Base-by-base conservation (phyloP, 2,113 vertebrate species). In the Empidonax alnorum region DNA sequence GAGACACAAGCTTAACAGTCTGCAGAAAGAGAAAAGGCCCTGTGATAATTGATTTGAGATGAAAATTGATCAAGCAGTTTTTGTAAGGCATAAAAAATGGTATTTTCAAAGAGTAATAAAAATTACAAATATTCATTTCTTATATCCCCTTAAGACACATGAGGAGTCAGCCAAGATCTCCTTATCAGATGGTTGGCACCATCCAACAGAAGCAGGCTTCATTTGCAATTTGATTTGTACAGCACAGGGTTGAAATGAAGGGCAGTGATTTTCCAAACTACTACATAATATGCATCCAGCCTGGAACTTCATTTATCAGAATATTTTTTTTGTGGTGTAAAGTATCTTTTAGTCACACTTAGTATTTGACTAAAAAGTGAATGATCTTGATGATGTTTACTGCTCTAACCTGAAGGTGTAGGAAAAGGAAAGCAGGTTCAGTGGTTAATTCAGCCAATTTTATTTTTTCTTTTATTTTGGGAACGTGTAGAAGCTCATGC, bases 181-280 rank as follows among this genome's bases (percentile, higher is more conserved):
- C 85, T 69, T 72, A 41, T 94, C 91, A 94, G 91, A 82, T 91
- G 83, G 80, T 30, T 91, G 87, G 91, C 84, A 92, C 58, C 46
- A 69, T 35, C 66, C 71, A 65, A 50, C 49, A 93, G 89, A 79
- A 89, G 53, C 69, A 72, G 37, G 13, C 49, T 91, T 85, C 91
- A 56, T 93, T 87, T 87, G 71, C 58, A 84, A 87, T 82, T 87
- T 76, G 73, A 87, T 86, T 94, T 91, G 66, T 50, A 85, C 62
- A 94, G 85, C 61, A 80, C 1, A 3, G 72, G 50, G 58, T 46
- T 72, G 89, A 93, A 96, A 89, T 28, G 35, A 81, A 87, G 86
- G 61, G 68, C 81, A 71, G 52, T 30, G 73, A 92, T 71, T 93
- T 87, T 96, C 84, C 63, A 27, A 80, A 71, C 61, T 59, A 27